Conservation (phyloP, 2,113 vertebrate genomes). For the Notechis scutatus region DNA sequence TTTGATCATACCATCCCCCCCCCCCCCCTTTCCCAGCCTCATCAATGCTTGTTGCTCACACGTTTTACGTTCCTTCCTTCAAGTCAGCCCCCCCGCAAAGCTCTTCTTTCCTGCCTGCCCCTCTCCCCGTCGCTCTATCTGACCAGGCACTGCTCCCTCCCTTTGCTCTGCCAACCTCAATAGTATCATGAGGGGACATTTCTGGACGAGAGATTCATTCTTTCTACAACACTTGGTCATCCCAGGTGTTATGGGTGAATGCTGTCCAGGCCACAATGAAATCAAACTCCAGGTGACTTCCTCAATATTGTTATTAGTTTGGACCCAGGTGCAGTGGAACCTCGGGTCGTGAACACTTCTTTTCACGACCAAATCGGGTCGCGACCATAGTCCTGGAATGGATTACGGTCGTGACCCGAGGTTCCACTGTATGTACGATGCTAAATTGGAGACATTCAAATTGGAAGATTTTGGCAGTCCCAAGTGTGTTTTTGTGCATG, state of each 20-base stretch:
- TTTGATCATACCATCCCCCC: not conserved
- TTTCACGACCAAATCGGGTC: too few species aligned
- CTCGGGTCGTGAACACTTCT: too few species aligned
- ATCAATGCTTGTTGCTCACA: not conserved
- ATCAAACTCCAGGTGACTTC: not conserved
- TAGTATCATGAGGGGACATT: not conserved
- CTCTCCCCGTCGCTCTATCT: not conserved
- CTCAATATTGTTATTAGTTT: not conserved
- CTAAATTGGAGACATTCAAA: not conserved
- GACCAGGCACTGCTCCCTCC: not conserved
- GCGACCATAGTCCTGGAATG: too few species aligned
- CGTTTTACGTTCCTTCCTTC: not conserved
- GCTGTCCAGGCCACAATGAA: not conserved
- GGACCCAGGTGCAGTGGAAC: not conserved
- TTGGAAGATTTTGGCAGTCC: not conserved
- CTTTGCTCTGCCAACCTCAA: not conserved
- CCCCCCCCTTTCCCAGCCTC: not conserved
- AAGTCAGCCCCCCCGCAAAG: not conserved
- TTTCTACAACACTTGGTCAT: not conserved
- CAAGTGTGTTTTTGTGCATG: not conserved
- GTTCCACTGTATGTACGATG: not conserved
- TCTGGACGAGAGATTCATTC: not conserved
- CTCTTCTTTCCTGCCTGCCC: not conserved
- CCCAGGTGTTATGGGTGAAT: not conserved
- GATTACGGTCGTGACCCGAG: too few species aligned